Conservation (phyloP, 1,140 invertebrate species). For the Zophobas morio region DNA sequence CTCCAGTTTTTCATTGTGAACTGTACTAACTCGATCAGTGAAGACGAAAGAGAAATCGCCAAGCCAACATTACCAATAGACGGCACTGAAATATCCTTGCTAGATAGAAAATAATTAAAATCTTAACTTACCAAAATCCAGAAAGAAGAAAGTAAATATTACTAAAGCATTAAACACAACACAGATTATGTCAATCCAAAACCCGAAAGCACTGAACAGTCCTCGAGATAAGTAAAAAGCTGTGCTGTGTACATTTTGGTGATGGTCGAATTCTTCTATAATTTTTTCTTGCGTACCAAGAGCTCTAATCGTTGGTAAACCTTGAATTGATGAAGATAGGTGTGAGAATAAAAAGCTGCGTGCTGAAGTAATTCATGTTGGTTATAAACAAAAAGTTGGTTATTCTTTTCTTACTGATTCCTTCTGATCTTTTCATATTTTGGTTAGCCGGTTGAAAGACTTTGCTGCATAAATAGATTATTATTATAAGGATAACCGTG, state of each 20-base stretch:
- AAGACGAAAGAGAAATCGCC: not conserved
- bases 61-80: not conserved
- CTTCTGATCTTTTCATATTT: not conserved
- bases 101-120: not conserved
- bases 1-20: not conserved
- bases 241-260: not conserved
- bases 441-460: not conserved
- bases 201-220: not conserved
- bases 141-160: not conserved
- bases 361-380: not conserved
- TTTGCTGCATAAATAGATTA: not conserved
- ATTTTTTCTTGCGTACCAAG: not conserved
- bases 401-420: too few relatives aligned
- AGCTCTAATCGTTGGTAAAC: not conserved
- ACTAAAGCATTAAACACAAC: not conserved
- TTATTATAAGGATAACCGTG: not conserved
- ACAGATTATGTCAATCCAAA: not conserved
- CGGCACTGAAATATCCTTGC: not conserved
- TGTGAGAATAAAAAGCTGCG: not conserved
- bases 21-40: not conserved
- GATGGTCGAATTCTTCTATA: not conserved
- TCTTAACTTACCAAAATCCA: not conserved
- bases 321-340: not conserved
- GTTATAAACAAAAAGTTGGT: not conserved
- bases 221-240: not conserved